These are phyloP conservation scores for Cyaniris semiargus DNA, from an alignment of 2,888 invertebrate species.

Conservation along the genomic window DNA sequence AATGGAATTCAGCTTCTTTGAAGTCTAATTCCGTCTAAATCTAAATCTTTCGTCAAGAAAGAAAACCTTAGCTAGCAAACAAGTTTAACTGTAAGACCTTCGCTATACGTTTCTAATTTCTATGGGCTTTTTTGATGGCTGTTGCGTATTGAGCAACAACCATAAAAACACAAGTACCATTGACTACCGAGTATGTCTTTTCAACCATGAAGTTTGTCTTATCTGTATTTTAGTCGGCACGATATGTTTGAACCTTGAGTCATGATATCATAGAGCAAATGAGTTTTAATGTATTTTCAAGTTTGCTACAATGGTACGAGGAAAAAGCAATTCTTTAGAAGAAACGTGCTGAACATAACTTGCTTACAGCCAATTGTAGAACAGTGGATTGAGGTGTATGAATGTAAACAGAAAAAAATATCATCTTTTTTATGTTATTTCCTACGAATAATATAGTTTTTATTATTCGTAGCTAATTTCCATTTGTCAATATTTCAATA, in stretches of 20 bases:
- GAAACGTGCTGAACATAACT: not conserved
- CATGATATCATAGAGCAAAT: slow-evolving; percentile 20
- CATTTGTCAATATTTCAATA: not conserved
- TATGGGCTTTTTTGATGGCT: not conserved
- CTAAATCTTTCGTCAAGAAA: no score
- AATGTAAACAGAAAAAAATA: not conserved
- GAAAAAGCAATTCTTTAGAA: not conserved
- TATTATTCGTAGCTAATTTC: no score
- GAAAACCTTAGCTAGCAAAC: no score
- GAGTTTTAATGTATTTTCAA: not conserved
- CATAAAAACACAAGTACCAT: not conserved
- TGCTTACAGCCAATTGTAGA: not conserved
- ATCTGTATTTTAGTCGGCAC: not conserved
- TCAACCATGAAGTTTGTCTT: slow-evolving; percentile 19
- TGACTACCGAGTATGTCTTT: slow-evolving; percentile 13
- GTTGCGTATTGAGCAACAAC: not conserved
- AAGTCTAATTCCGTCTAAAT: no score
- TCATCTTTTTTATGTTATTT: not conserved
- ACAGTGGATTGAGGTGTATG: not conserved
- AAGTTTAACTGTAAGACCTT: not conserved
- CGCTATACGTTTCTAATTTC: not conserved
- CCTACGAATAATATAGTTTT: no score
- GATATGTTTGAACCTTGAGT: slow-evolving; percentile 4
- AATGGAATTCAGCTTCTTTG: no score
- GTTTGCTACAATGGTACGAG: not conserved